A percentile compares a stretch with the other conserved stretches of the same genome.
These are phyloP conservation scores for Hydractinia echinata DNA, from an alignment of 30 jellyfish, hydroid and myxozoan species.

Conservation along the genomic window DNA sequence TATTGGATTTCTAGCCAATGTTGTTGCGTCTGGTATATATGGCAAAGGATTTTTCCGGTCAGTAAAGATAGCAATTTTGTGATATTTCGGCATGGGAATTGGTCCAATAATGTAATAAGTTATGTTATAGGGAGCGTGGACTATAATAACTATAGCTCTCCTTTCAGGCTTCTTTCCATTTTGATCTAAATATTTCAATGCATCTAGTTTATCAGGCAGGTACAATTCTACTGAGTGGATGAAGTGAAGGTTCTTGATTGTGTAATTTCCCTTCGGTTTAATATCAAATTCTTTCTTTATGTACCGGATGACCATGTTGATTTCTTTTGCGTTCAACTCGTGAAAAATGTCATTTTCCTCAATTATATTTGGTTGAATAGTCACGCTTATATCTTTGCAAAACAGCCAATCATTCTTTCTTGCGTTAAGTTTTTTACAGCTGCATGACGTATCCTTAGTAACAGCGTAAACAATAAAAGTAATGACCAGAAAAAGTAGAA, in stretches of 20 bases:
- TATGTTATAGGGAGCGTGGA: constrained; percentile 46
- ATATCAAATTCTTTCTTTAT: not conserved
- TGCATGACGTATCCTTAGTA: no score
- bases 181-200: constrained; percentile 37
- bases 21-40: constrained; percentile 56
- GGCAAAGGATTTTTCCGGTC: constrained; percentile 45
- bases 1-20: not conserved
- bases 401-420: not conserved
- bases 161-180: constrained; percentile 57
- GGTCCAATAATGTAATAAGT: constrained; percentile 68
- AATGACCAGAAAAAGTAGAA: no score
- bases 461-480: no score
- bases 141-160: constrained; percentile 59
- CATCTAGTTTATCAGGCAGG: constrained; percentile 71
- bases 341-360: not conserved
- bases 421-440: no score
- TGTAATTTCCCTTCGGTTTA: not conserved
- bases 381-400: not conserved
- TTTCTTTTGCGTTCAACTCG: not conserved
- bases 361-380: not conserved
- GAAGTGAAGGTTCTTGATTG: constrained; percentile 27
- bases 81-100: constrained; percentile 54
- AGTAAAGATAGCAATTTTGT: constrained; percentile 34
- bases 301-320: not conserved
- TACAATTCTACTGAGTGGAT: constrained; percentile 47